Conservation (phyloP, 2,888 invertebrate genomes). For the Zele albiditarsus region DNA sequence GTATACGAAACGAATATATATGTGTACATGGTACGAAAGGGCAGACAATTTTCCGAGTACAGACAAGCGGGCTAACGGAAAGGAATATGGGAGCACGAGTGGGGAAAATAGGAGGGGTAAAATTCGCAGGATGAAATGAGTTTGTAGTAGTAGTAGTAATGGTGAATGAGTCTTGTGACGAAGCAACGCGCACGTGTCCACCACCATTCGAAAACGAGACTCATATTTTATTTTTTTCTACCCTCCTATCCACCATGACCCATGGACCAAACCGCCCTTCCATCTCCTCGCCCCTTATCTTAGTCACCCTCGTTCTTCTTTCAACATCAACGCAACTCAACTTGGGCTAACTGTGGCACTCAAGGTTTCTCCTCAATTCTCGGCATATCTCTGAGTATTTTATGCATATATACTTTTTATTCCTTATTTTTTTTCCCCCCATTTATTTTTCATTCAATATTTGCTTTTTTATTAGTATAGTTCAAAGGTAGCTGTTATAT, state of each 20-base stretch:
- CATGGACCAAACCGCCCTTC: constrained; percentile 34
- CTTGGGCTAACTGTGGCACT: constrained; percentile 9
- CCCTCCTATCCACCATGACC: constrained; percentile 31
- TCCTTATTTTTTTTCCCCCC: not conserved
- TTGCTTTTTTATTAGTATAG: too few species aligned
- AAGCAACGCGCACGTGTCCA: constrained; percentile 46
- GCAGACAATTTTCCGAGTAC: constrained; percentile 36
- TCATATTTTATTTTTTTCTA: not conserved
- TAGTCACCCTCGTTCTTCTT: constrained; percentile 25
- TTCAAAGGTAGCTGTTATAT: too few species aligned
- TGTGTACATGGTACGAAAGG: constrained; percentile 18
- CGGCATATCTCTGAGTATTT: constrained; percentile 38
- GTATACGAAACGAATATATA: constrained; percentile 12
- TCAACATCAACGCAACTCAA: constrained; percentile 17
- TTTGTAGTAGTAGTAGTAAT: not conserved
- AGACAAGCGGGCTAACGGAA: not conserved
- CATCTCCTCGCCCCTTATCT: constrained; percentile 11
- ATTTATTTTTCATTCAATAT: not conserved
- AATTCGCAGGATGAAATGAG: constrained; percentile 24
- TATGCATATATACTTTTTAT: not conserved
- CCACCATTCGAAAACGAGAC: not conserved
- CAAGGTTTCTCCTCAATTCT: constrained; percentile 28
- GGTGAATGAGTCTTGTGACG: constrained; percentile 30
- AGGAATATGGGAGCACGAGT: constrained; percentile 14
- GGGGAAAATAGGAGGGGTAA: constrained; percentile 9